A percentile compares a stretch with the other conserved stretches of the same genome.
phyloP scores from a whole-genome alignment of 2,888 invertebrate species.

The Lysandra coridon region DNA sequence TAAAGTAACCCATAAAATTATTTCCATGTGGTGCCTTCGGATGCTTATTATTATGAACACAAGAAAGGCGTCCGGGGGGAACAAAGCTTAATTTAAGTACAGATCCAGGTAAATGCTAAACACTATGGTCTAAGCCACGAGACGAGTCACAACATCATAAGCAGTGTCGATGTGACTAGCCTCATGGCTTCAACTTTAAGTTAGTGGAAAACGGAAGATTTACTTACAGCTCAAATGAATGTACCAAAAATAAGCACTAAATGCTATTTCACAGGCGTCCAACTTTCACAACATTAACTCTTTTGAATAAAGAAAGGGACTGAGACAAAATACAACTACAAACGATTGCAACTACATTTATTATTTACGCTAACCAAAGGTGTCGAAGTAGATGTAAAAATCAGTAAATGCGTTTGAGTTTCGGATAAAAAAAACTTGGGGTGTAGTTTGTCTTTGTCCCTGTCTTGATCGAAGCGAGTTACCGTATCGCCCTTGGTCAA shows the following conservation, averaged over 20 bases:
- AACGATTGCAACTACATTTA: background rate
- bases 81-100: slow-evolving; percentile 26
- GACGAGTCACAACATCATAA: background rate
- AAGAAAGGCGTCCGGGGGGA: background rate
- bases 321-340: background rate
- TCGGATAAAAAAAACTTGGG: background rate
- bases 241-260: slow-evolving; percentile 17
- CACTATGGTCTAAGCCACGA: background rate
- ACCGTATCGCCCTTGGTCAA: background rate
- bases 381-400: too few relatives aligned
- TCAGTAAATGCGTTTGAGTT: too few relatives aligned
- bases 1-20: background rate
- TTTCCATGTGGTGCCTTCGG: background rate
- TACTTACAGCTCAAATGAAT: background rate
- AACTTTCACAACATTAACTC: slow-evolving; percentile 43
- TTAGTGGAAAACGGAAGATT: background rate
- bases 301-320: slow-evolving; percentile 30
- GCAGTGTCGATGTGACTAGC: background rate
- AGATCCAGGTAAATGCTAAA: slow-evolving; percentile 26
- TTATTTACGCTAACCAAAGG: too few relatives aligned
- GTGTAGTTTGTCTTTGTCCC: background rate
- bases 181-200: background rate
- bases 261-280: slow-evolving; percentile 38
- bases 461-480: background rate
- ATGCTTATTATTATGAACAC: slow-evolving; percentile 8